phyloP scores from a whole-genome alignment of 1,140 invertebrate species.

The Drosophila persimilis region DNA sequence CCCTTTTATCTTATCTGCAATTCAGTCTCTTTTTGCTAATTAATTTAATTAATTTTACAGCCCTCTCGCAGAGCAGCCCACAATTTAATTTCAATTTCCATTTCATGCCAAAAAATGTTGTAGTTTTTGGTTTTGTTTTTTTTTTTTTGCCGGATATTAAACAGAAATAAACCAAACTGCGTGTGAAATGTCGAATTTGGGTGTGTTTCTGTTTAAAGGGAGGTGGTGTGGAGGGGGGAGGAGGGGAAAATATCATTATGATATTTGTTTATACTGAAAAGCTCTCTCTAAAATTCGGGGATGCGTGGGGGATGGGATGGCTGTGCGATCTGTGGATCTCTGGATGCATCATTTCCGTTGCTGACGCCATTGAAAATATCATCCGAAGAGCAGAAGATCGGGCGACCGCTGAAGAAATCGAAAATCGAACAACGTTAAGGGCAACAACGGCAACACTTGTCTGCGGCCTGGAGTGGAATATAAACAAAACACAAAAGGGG shows the following conservation, averaged over 20 bases:
- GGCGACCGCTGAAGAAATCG: no score
- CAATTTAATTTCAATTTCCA: constrained; percentile 41
- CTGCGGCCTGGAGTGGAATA: constrained; percentile 3
- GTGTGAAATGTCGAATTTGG: constrained; percentile 64
- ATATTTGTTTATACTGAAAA: constrained; percentile 61
- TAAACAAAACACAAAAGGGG: constrained; percentile 34
- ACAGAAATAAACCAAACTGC: constrained; percentile 67
- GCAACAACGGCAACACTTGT: constrained; percentile 38
- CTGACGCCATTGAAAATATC: constrained; percentile 64
- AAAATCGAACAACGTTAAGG: constrained; percentile 6
- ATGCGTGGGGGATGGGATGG: constrained; percentile 22
- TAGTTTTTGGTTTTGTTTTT: not conserved
- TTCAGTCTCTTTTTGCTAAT: constrained; percentile 40
- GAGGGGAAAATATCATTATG: not conserved
- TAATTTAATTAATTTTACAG: constrained; percentile 50
- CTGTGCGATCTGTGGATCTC: not conserved
- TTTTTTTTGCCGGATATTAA: constrained; percentile 23
- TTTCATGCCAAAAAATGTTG: not conserved
- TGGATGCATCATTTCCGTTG: constrained; percentile 73
- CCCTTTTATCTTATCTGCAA: constrained; percentile 44
- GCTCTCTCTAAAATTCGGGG: constrained; percentile 47
- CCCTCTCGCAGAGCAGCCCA: not conserved
- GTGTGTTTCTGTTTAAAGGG: constrained; percentile 3
- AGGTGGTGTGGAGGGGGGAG: no score
- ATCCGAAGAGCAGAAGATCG: constrained; percentile 18